A percentile compares a stretch with the other conserved stretches of the same genome.
These are phyloP conservation scores for Caenorhabditis drosophilae DNA, from an alignment of 2,888 invertebrate genomes.

Conservation along the genomic window DNA sequence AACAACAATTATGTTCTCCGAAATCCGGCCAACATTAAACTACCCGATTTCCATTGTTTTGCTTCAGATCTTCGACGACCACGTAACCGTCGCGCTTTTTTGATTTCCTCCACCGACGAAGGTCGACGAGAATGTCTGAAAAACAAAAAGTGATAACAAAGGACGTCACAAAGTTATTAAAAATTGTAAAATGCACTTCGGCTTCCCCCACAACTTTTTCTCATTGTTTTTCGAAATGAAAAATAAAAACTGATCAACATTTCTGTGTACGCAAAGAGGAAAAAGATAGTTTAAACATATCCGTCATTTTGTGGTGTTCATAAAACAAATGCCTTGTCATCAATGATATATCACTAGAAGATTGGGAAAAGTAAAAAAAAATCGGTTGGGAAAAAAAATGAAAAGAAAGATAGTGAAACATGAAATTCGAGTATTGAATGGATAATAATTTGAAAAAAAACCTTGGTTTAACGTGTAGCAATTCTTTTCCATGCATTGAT, in stretches of 20 bases:
- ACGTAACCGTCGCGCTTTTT: constrained; percentile 40
- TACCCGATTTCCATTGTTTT: constrained; percentile 63
- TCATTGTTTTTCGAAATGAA: constrained; percentile 5
- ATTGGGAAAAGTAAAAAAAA: constrained; percentile 6
- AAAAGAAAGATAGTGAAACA: background rate
- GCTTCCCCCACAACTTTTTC: background rate
- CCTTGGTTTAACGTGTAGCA: constrained; percentile 39
- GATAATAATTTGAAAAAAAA: constrained; percentile 3
- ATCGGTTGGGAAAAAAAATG: background rate
- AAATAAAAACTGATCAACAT: no score
- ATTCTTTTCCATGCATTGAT: constrained; percentile 24
- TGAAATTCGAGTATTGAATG: background rate
- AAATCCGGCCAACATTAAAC: constrained; percentile 59
- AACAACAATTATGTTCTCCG: constrained; percentile 25
- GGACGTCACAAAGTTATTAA: no score
- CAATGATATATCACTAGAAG: constrained; percentile 21
- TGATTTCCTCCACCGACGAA: constrained; percentile 53
- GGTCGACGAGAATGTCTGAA: constrained; percentile 47
- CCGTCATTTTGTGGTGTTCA: constrained; percentile 26
- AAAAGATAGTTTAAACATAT: constrained; percentile 22
- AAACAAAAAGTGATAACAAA: background rate
- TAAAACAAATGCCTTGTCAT: constrained; percentile 42
- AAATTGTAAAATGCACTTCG: no score
- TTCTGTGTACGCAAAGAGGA: constrained; percentile 23
- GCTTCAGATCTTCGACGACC: constrained; percentile 50